Percentiles rank a stretch among this genome's conserved stretches.
Conservation (phyloP, 2,113 vertebrate species). For the rat (Rattus norvegicus) region DNA sequence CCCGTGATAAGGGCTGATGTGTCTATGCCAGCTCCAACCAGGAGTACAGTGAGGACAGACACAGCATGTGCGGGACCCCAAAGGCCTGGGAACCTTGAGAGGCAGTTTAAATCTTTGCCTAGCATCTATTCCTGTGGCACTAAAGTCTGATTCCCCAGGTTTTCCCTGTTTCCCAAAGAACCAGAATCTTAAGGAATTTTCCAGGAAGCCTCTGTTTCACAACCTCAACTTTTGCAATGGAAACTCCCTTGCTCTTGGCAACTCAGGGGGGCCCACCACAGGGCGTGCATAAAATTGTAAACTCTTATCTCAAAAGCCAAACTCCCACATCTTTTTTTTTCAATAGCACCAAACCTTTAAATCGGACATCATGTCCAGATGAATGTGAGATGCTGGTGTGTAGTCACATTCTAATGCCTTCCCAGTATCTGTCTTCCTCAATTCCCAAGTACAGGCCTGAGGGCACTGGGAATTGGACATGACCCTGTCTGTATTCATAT, state of each 20-base stretch:
- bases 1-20: background rate
- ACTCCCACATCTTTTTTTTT: background rate
- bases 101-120: background rate
- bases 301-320: background rate
- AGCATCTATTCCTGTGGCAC: background rate
- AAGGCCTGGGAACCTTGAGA: background rate
- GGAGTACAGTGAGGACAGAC: background rate
- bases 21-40: background rate
- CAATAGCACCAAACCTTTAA: background rate
- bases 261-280: too few species aligned
- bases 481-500: background rate
- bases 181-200: background rate
- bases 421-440: background rate
- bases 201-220: background rate
- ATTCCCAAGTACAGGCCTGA: background rate
- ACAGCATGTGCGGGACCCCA: background rate
- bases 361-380: too few species aligned
- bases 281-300: background rate
- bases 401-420: background rate
- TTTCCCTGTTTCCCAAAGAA: background rate
- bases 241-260: background rate
- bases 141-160: background rate
- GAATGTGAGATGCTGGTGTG: background rate
- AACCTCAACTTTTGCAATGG: background rate
- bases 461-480: background rate